Base-by-base conservation (phyloP, 2,113 vertebrate species). In the Synchiropus splendidus region DNA sequence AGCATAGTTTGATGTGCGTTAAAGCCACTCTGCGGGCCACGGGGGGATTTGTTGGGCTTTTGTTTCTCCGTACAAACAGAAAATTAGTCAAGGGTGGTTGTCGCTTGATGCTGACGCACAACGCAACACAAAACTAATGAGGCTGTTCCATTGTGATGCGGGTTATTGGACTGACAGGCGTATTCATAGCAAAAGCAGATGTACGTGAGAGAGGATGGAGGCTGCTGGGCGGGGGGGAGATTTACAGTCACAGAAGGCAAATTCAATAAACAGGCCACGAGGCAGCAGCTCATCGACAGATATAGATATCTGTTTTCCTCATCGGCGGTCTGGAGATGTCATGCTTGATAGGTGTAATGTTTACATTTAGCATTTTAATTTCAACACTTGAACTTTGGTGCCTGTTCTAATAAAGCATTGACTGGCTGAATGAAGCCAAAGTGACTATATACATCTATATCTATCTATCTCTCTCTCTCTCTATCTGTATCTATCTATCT, bases 1-100 rank as follows among this genome's bases (percentile, higher is more conserved):
- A 85, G 77, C 78, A 73, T 81, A 82, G 77, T 77, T 75, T 84
- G 79, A 85, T 80, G 80, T 80, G 72, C 72, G 42, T 69, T 72
- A 83, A 79, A 85, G 83, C 74, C 77, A 77, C 74, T 72, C 66
- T 14, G 49, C 42, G 66, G 68, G 77, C 75, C 74, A 51, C 43
- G 9, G 69, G 72, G 70, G 77, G 78, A 81, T 78, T 70, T 63
- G 46, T 58, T 65, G 57, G 61, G 74, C 68, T 74, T 75, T 85
- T 82, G 70, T 74, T 78, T 79, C 76, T 57, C 21, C 62, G 83
- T 76, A 75, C 55, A 82, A 85, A 83, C 79, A 81, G 72, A 82
- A 79, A 80, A 84, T 84, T 79, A 81, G 82, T 83, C 70, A 83
- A 64, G 78, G 81, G 62, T 76, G 60, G 67, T 56, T 63, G 66